A percentile compares a stretch with the other conserved stretches of the same genome.
phyloP scores from a whole-genome alignment of 2,888 invertebrate species.

The Acleris holmiana region DNA sequence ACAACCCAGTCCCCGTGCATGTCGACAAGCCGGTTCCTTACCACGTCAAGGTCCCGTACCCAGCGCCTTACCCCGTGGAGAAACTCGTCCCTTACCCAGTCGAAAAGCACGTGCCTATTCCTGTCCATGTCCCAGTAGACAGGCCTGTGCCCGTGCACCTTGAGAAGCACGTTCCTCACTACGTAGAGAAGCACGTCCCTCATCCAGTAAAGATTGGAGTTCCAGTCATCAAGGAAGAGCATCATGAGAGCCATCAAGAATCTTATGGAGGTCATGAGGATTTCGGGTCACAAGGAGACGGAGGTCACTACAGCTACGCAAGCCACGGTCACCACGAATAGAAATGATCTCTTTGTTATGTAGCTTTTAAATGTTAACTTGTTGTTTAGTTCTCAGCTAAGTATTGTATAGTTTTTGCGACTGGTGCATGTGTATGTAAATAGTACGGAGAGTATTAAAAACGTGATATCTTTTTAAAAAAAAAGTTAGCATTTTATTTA shows the following conservation, averaged over 20 bases:
- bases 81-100: conserved; percentile 87
- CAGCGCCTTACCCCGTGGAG: conserved; percentile 88
- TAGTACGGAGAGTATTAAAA: conserved; percentile 81
- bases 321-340: conserved; percentile 72
- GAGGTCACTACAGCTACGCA: conserved; percentile 53
- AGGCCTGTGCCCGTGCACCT: conserved; percentile 86
- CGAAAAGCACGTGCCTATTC: conserved; percentile 86
- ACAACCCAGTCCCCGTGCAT: conserved; percentile 89
- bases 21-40: conserved; percentile 92
- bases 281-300: background rate
- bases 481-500: conserved; percentile 4
- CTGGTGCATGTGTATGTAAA: conserved; percentile 67
- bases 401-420: conserved; percentile 61
- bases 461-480: conserved; percentile 58
- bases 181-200: conserved; percentile 87
- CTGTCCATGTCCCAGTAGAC: conserved; percentile 86
- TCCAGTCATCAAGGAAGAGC: conserved; percentile 79
- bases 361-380: conserved; percentile 80
- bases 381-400: conserved; percentile 71
- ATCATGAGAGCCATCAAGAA: conserved; percentile 54
- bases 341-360: conserved; percentile 78
- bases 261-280: conserved; percentile 47
- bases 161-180: conserved; percentile 88
- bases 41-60: conserved; percentile 89
- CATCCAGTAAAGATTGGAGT: conserved; percentile 89